A percentile compares a stretch with the other conserved stretches of the same genome.
Conservation (phyloP, 2,797 vertebrate species). For the Loriculus beryllinus region DNA sequence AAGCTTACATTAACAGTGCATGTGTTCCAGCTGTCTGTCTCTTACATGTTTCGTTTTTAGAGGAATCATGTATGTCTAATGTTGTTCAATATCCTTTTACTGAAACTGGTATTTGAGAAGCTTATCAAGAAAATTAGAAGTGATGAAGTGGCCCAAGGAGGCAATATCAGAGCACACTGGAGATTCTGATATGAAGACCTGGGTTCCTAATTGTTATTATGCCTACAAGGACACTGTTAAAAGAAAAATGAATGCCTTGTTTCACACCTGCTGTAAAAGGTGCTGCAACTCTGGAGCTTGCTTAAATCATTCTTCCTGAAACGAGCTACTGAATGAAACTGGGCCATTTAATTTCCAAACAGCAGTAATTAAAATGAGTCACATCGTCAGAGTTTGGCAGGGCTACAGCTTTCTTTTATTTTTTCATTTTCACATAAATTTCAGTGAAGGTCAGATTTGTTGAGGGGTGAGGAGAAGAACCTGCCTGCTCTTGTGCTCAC, state of each 20-base stretch:
- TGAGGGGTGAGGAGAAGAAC: constrained; percentile 67
- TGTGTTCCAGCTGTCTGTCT: neutral
- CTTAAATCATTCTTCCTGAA: constrained; percentile 78
- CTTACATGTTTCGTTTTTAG: neutral
- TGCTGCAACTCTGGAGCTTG: constrained; percentile 57
- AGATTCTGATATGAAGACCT: constrained; percentile 74
- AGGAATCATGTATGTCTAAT: neutral
- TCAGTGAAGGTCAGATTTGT: constrained; percentile 79
- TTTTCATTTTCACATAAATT: constrained; percentile 83
- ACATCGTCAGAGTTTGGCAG: constrained; percentile 75
- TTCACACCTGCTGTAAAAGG: constrained; percentile 75
- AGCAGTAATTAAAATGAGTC: constrained; percentile 83
- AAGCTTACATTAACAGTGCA: neutral
- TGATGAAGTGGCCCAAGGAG: constrained; percentile 69
- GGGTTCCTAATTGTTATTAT: constrained; percentile 80
- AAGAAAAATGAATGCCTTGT: constrained; percentile 76
- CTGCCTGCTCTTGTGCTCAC: constrained; percentile 70
- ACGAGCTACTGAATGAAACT: constrained; percentile 72
- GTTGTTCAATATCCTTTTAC: constrained; percentile 55
- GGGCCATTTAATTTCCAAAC: constrained; percentile 80
- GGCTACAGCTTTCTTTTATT: constrained; percentile 68
- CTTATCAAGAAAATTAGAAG: constrained; percentile 67
- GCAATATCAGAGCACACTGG: constrained; percentile 64
- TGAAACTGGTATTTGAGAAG: constrained; percentile 60
- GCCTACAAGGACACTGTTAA: constrained; percentile 77